Conservation (phyloP, 2,797 vertebrate genomes). For the Enteromius argenteus region DNA sequence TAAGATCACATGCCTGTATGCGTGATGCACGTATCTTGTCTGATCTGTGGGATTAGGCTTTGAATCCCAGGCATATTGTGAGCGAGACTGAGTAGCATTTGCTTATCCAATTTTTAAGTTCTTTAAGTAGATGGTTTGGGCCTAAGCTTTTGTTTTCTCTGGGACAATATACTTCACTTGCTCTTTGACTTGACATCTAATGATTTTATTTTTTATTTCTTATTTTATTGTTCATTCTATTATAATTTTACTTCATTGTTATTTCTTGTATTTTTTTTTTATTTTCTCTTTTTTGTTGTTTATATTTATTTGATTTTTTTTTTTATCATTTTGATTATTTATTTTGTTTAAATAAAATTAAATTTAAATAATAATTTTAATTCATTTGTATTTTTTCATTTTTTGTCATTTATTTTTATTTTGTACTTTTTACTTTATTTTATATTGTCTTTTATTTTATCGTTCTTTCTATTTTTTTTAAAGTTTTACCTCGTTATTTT, state of each 20-base stretch:
- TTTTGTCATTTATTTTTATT: too few relatives aligned
- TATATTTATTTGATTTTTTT: too few relatives aligned
- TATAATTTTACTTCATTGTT: neutral
- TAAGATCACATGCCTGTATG: neutral
- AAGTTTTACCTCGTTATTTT: too few relatives aligned
- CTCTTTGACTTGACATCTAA: neutral
- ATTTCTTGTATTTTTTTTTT: neutral
- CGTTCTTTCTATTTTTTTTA: too few relatives aligned
- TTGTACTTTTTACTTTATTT: too few relatives aligned
- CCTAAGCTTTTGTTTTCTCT: neutral
- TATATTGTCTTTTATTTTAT: neutral
- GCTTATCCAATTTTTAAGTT: neutral
- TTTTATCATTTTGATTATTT: too few relatives aligned
- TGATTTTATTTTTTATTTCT: neutral
- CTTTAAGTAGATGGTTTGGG: neutral
- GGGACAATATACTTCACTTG: neutral
- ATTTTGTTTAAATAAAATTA: too few relatives aligned
- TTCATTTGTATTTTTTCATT: too few relatives aligned
- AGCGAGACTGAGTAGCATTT: neutral
- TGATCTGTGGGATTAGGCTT: neutral
- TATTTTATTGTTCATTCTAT: neutral
- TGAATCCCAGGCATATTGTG: neutral
- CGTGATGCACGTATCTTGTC: neutral
- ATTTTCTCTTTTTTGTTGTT: too few relatives aligned
- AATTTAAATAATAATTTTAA: too few relatives aligned